Evolutionary conservation across 2,888 invertebrate species (phyloP).

Genomic region (Meta bourneti): DNA sequence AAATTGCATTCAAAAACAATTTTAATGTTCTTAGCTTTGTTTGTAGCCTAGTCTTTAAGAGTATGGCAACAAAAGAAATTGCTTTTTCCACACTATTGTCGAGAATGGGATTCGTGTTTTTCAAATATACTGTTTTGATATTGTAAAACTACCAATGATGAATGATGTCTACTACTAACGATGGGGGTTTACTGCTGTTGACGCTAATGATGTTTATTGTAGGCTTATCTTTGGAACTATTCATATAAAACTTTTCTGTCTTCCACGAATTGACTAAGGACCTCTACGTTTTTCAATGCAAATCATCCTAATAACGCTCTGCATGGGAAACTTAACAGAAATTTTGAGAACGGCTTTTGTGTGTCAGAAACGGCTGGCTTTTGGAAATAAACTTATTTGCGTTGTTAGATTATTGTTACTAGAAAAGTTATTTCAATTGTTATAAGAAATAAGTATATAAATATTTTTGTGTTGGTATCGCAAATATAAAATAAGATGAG

Average conservation of each 20-base stretch:
- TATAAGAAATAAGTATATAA: too few relatives aligned
- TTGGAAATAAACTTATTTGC: too few relatives aligned
- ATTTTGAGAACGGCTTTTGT: too few relatives aligned
- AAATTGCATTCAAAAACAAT: too few relatives aligned
- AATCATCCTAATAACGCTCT: neutral
- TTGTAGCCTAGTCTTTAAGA: too few relatives aligned
- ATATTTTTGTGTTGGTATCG: too few relatives aligned
- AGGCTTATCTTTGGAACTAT: neutral
- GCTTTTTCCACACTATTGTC: neutral
- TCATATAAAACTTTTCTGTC: neutral
- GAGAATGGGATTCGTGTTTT: neutral
- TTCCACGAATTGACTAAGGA: neutral
- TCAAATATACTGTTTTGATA: neutral
- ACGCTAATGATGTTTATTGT: slow-evolving; percentile 18
- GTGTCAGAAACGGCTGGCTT: too few relatives aligned
- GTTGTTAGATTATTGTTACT: too few relatives aligned
- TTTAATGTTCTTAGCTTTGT: too few relatives aligned
- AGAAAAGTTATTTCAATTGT: too few relatives aligned
- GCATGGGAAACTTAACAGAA: too few relatives aligned
- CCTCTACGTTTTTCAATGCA: neutral
- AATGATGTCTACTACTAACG: slow-evolving; percentile 5
- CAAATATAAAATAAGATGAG: too few relatives aligned
- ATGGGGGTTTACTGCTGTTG: slow-evolving; percentile 22
- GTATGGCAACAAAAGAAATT: neutral
- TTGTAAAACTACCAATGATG: slow-evolving; percentile 11